Evolutionary conservation across 2,888 invertebrate genomes (phyloP), one percentile per base, ranked within the genome.

Genomic region (Osedax frankpressi): DNA sequence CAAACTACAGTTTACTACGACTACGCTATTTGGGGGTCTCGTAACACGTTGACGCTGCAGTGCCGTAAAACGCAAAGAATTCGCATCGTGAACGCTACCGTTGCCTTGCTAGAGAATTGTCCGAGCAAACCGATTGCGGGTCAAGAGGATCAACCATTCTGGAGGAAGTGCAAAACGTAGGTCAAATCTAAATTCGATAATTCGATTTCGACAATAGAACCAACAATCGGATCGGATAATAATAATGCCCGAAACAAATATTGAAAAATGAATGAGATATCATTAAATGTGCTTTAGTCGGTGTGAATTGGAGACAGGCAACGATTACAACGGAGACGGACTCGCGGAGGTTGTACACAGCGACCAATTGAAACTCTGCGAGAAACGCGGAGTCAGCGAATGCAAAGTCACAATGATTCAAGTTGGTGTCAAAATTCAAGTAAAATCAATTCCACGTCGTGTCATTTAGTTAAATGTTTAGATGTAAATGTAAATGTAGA

Each of bases 31-130:
- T 69, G 69, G 69, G 69, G 69, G 1, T 28, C 25, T 25, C 11
- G 69, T 14, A 69, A 69, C 69, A 69, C 69, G 25, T 25, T 69
- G 69, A 28, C 1, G 14, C 69, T 69, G 69, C 69, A 69, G 69
- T 69, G 69, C 30, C 28, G 29, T 6, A 19, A 6, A 44, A 11
- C 44, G 44, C 44, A 44, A 6, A 44, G 6, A 19, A 44, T 44
- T 19, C 6, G 44, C 19, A 44, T 44, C 6, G 11, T 6, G 6
- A 44, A 44, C 44, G 44, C 19, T 44, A 44, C 44, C 11, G 11
- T 44, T 6, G 44, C 44, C 44, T 6, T 44, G 19, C 44, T 44
- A 11, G 44, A 44, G 11, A 6, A 19, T 19, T 44, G 44, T 19
- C 11, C 11, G 6, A 6, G 19, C 11, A 6, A 19, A 19, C 44